These are phyloP conservation scores for Alosa alosa DNA, from an alignment of 2,113 vertebrate genomes.

Conservation along the genomic window DNA sequence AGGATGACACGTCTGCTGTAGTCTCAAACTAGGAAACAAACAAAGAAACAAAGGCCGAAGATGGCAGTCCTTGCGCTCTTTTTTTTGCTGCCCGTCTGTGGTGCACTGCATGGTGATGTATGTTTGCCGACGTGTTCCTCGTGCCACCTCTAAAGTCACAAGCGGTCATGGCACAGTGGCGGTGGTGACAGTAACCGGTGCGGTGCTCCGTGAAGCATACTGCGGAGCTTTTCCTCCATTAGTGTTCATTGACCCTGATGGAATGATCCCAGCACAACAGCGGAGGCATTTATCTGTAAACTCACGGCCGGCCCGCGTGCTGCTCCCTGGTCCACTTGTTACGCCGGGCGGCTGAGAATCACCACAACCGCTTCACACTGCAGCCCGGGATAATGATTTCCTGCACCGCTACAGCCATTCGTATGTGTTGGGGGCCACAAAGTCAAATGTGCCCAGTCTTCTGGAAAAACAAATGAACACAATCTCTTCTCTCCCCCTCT, in stretches of 20 bases:
- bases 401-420: constrained; percentile 27
- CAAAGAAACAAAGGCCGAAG: not conserved
- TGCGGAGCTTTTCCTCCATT: constrained; percentile 36
- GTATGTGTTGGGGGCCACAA: constrained; percentile 23
- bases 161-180: not conserved
- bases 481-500: not conserved
- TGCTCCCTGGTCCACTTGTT: constrained; percentile 28
- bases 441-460: constrained; percentile 31
- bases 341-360: constrained; percentile 27
- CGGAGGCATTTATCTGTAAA: constrained; percentile 45
- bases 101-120: not conserved
- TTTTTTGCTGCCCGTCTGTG: not conserved
- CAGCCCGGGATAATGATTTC: constrained; percentile 34
- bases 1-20: not conserved
- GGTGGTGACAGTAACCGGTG: constrained; percentile 27
- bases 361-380: constrained; percentile 39
- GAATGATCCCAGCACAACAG: constrained; percentile 32
- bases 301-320: not conserved
- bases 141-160: not conserved
- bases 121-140: constrained; percentile 4
- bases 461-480: constrained; percentile 22
- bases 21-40: not conserved
- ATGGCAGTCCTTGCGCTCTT: not conserved
- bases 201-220: constrained; percentile 21
- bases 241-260: constrained; percentile 47